Conservation (phyloP, 2,888 invertebrate species). For the Chalcis sispes region DNA sequence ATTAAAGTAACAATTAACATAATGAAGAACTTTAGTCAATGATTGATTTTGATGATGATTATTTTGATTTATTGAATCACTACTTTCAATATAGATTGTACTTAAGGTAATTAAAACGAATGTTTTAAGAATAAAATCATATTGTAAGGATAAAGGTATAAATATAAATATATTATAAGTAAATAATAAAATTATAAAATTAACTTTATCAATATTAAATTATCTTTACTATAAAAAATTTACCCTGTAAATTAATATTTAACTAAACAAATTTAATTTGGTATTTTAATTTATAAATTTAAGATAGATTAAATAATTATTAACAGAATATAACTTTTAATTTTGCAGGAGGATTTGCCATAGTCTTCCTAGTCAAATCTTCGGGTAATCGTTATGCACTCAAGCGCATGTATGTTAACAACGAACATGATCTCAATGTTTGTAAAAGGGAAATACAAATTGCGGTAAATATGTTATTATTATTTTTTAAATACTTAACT, state of each 20-base stretch:
- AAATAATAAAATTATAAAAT: no score
- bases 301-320: no score
- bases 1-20: background rate
- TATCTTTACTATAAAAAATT: background rate
- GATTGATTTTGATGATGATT: background rate
- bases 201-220: background rate
- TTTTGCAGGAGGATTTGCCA: slow-evolving; percentile 90
- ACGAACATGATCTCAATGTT: slow-evolving; percentile 90
- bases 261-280: no score
- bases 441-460: slow-evolving; percentile 94
- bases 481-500: slow-evolving; percentile 11
- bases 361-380: slow-evolving; percentile 91
- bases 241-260: no score
- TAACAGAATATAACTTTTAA: slow-evolving; percentile 20
- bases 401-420: slow-evolving; percentile 95
- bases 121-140: no score
- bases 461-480: slow-evolving; percentile 82
- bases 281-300: no score
- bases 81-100: no score
- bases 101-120: no score
- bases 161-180: no score
- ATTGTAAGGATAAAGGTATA: no score
- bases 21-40: background rate
- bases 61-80: background rate
- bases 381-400: slow-evolving; percentile 86